Evolutionary conservation across 92 coral and sea anemone species (phyloP), one percentile per base, ranked within the genome.

Genomic region (Zoanthus gigantus): DNA sequence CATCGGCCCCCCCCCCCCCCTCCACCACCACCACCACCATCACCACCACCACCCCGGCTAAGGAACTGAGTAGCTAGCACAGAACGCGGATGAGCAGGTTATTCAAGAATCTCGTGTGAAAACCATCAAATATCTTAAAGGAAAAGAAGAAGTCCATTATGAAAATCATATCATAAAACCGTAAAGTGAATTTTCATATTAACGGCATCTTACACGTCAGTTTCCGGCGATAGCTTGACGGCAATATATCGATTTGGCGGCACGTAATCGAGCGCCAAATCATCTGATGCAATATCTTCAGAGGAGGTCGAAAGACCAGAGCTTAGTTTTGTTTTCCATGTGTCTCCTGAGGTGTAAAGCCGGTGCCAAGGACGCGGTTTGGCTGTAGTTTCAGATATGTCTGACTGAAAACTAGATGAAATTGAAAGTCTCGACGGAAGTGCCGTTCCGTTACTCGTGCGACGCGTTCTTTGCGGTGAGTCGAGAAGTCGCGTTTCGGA

Each of bases 331-430:
- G 85, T 45, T 50, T 42, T 81, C 85, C 85, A 81, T 28, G 66
- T 7, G 9, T 66, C 75, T 13, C 85, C 63, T 1, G 85, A 81
- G 29, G 23, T 66, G 54, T 81, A 81, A 32, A 81, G 75, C 23
- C 85, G 74, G 46, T 81, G 85, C 85, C 85, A 81, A 4, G 85
- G 85, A 9, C 85, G 85, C 30, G 65, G 85, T 61, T 81, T 81
- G 0, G 85, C 14, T 45, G 85, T 7, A 11, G 46, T 15, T 28
- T 66, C 85, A 0, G 61, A 47, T 47, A 65, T 66, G 75, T 81
- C 85, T 9, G 74, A 67, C 6, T 18, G 74, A 53, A 77, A 77
- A 30, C 85, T 48, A 46, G 85, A 81, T 15, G 76, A 23, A 16
- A 66, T 10, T 67, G 85, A 65, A 29, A 66, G 47, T 67, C 74